phyloP scores from a whole-genome alignment of 2,888 invertebrate genomes.

The Agapetus fuscipes region DNA sequence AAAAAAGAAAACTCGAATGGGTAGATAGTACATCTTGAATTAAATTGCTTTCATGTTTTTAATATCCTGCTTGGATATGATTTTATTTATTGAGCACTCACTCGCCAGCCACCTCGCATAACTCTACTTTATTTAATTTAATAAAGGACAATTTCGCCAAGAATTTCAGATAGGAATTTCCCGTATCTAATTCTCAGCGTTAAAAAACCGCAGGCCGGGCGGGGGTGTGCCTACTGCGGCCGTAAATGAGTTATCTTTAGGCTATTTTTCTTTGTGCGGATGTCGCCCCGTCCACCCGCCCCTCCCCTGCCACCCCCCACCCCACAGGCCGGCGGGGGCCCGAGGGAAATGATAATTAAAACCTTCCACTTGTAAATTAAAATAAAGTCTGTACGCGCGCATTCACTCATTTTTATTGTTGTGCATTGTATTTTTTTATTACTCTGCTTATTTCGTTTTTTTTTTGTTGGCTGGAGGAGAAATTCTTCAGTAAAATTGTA shows the following conservation, averaged over 20 bases:
- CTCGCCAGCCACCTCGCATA: background rate
- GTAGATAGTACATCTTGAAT: background rate
- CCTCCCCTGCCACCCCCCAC: constrained; percentile 1
- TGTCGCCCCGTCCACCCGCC: constrained; percentile 15
- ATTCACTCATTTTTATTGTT: background rate
- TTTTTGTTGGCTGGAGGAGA: no score
- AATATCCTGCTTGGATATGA: background rate
- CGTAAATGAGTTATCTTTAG: constrained; percentile 22
- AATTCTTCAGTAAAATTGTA: no score
- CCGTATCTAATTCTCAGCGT: constrained; percentile 13
- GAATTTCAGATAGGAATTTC: constrained; percentile 11
- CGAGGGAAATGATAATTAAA: background rate
- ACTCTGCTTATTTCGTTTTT: no score
- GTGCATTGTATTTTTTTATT: background rate
- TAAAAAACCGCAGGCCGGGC: constrained; percentile 20
- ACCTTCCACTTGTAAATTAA: no score
- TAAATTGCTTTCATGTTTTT: background rate
- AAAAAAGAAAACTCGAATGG: background rate
- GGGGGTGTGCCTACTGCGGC: constrained; percentile 16
- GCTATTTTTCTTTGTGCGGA: constrained; percentile 21
- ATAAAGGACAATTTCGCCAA: constrained; percentile 8
- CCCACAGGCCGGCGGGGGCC: background rate
- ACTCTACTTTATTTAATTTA: constrained; percentile 1
- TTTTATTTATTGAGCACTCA: background rate
- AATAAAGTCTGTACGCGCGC: no score